A percentile compares a stretch with the other conserved stretches of the same genome.
Conservation (phyloP, 2,888 invertebrate genomes). For the Andrena flavipes region DNA sequence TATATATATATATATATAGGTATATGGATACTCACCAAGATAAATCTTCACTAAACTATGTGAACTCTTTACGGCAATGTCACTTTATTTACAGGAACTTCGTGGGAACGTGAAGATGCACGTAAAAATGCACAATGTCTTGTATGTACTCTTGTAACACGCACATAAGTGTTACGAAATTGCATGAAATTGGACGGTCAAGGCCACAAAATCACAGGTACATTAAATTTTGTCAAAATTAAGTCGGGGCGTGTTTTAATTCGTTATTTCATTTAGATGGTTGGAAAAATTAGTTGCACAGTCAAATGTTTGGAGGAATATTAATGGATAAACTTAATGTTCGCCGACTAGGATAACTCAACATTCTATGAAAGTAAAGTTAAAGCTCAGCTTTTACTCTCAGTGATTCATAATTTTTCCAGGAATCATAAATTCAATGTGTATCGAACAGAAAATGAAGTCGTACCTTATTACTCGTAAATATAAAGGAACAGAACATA, state of each 20-base stretch:
- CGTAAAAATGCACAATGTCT: slow-evolving; percentile 52
- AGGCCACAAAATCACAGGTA: slow-evolving; percentile 38
- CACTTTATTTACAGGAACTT: slow-evolving; percentile 52
- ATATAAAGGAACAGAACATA: slow-evolving; percentile 78
- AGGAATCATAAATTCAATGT: slow-evolving; percentile 4
- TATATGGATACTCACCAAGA: slow-evolving; percentile 58
- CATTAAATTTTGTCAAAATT: slow-evolving; percentile 47
- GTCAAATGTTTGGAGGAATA: not conserved
- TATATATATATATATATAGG: slow-evolving; percentile 24
- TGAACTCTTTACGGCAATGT: slow-evolving; percentile 50
- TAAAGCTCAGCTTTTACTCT: slow-evolving; percentile 17
- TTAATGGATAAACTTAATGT: slow-evolving; percentile 13
- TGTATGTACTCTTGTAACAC: slow-evolving; percentile 34
- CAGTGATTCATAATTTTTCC: not conserved
- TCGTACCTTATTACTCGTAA: slow-evolving; percentile 25
- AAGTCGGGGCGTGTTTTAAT: slow-evolving; percentile 21
- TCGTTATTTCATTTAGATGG: slow-evolving; percentile 11
- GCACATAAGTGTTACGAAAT: slow-evolving; percentile 34
- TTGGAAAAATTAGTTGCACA: not conserved
- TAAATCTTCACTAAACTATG: slow-evolving; percentile 56
- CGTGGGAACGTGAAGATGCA: slow-evolving; percentile 47
- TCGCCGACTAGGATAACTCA: slow-evolving; percentile 4
- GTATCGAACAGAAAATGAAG: slow-evolving; percentile 27
- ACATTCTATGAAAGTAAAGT: slow-evolving; percentile 1
- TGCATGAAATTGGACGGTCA: slow-evolving; percentile 39